Percentiles rank a stretch among this genome's conserved stretches.
Evolutionary conservation across 2,113 vertebrate species (phyloP).

Genomic region (Bettongia penicillata): DNA sequence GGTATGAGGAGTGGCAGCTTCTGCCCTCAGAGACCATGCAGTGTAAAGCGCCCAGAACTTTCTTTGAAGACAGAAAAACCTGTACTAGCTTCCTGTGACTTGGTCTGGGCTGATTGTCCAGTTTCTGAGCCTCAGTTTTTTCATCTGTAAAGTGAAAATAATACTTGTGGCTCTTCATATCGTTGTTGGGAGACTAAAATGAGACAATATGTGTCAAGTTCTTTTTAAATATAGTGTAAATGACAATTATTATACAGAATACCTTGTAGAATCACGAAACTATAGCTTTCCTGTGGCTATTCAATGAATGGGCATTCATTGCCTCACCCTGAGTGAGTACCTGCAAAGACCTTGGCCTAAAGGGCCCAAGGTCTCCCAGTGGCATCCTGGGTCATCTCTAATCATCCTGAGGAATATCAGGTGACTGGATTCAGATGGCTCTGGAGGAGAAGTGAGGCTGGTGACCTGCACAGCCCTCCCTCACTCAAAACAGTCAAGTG

Average conservation of each 20-base stretch:
- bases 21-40: background rate
- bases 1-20: background rate
- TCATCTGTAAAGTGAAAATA: background rate
- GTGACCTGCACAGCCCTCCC: too few relatives aligned
- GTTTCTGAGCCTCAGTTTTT: background rate
- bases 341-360: too few relatives aligned
- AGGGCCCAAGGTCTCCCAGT: too few relatives aligned
- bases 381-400: too few relatives aligned
- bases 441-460: too few relatives aligned
- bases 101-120: background rate
- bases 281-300: slow-evolving; percentile 29
- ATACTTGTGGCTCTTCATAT: background rate
- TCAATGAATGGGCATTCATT: too few relatives aligned
- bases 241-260: background rate
- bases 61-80: background rate
- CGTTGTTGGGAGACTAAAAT: background rate
- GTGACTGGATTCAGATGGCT: too few relatives aligned
- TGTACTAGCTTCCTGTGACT: background rate
- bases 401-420: too few relatives aligned
- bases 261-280: slow-evolving; percentile 22
- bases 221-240: background rate
- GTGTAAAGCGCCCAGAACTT: background rate
- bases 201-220: background rate
- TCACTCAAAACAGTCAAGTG: too few relatives aligned
- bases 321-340: too few relatives aligned